Evolutionary conservation across 2,797 vertebrate genomes (phyloP).

Genomic region (Zenarchopterus dispar): DNA sequence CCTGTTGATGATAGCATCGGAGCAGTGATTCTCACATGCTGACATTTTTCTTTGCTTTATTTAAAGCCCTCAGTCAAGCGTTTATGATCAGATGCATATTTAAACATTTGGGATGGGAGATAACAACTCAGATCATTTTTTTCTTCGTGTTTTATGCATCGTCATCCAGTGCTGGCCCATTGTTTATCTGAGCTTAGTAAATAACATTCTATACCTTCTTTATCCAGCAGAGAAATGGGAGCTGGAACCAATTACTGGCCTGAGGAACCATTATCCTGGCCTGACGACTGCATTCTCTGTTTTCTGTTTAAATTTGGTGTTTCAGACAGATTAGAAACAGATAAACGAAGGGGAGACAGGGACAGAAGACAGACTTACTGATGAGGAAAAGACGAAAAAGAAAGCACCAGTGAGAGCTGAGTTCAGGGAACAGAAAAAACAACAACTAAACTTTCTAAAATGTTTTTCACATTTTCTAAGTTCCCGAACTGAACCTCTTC

Average conservation of each 20-base stretch:
- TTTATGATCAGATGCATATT: neutral
- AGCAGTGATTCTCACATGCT: too few relatives aligned
- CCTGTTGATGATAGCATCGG: too few relatives aligned
- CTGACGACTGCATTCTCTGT: slow-evolving; percentile 4
- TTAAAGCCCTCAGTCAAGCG: neutral
- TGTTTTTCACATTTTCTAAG: too few relatives aligned
- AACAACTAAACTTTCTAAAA: too few relatives aligned
- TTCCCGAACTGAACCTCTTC: too few relatives aligned
- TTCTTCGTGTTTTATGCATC: neutral
- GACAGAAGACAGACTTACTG: neutral
- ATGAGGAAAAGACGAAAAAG: neutral
- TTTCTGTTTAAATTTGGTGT: slow-evolving; percentile 11
- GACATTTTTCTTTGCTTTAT: neutral
- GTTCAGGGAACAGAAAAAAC: neutral
- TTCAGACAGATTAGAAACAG: slow-evolving; percentile 6
- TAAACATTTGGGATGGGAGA: neutral
- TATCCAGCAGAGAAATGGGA: slow-evolving; percentile 2
- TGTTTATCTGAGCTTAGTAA: neutral
- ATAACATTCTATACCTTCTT: neutral
- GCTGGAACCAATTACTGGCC: slow-evolving; percentile 13
- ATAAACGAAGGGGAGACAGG: slow-evolving; percentile 3
- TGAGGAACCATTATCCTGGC: slow-evolving; percentile 9
- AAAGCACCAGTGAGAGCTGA: neutral
- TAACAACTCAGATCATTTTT: too few relatives aligned
- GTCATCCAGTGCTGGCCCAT: neutral